Conservation (phyloP, 2,113 vertebrate species). For the Ophiodon elongatus region DNA sequence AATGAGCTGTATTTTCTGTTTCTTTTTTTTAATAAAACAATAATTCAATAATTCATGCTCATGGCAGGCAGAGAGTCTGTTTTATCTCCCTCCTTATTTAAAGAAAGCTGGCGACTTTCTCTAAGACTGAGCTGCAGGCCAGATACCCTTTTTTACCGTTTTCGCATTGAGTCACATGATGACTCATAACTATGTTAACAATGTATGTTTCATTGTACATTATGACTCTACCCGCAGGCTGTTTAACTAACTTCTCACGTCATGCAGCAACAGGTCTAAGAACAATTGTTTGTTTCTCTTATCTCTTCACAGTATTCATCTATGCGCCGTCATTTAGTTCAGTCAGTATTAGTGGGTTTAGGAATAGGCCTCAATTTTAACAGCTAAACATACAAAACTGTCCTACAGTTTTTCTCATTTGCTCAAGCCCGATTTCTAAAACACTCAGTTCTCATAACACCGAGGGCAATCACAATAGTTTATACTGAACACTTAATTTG, state of each 20-base stretch:
- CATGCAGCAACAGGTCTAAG: background rate
- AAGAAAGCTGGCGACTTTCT: background rate
- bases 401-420: background rate
- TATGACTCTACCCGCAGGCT: background rate
- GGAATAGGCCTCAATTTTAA: background rate
- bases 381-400: background rate
- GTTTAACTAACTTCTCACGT: background rate
- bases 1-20: slow-evolving; percentile 73
- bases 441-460: background rate
- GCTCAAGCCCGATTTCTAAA: background rate
- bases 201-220: background rate
- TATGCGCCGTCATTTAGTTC: background rate
- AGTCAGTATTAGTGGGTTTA: background rate
- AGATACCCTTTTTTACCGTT: background rate
- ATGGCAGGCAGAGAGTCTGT: background rate
- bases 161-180: slow-evolving; percentile 4
- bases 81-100: background rate
- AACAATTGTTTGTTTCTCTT: background rate
- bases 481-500: background rate
- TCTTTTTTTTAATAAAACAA: slow-evolving; percentile 68
- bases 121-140: background rate
- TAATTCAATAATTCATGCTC: slow-evolving; percentile 33
- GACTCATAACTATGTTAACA: background rate
- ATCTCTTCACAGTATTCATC: background rate
- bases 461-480: background rate